Base-by-base conservation (phyloP, 2,888 invertebrate species). In the Emmelina monodactyla region DNA sequence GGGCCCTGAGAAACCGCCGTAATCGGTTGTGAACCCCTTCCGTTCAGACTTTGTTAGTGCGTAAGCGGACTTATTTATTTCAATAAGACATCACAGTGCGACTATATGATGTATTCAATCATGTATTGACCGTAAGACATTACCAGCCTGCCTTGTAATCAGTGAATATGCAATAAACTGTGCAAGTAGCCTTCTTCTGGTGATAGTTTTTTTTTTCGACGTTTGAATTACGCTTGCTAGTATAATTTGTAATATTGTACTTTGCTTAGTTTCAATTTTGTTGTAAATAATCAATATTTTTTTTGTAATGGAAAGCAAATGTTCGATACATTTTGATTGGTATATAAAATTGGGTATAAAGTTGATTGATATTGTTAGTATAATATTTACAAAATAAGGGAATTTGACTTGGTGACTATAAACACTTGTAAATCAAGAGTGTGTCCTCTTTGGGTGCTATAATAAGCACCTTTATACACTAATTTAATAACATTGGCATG, bases 31-130 rank as follows among this genome's bases (percentile, higher is more conserved):
- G 78, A 79, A 68, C 69, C 53, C 62, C 54, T 62, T 72, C 70
- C 68, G 70, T 73, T 70, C 64, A 66, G 70, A 76, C 68, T 63
- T 54, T 62, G 53, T 29, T 75, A 73, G 72, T 72, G 73, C 67
- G 45, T 78, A 78, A 78, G 76, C 55, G 50, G 68, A 73, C 71
- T 72, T 76, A 76, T 76, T 78, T 76, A 78, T 78, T 76, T 66
- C 47, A 52, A 47, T 31, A 41, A 58, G 53, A 64, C 78, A 76
- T 78, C 75, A 78, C 76, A 78, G 73, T 73, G 71, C 52, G 54
- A 32, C 32, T 19, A 28, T 22, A 22, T 29, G 22, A 37, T 12
- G 14, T 28, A 14, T 11, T 30, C 30, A 29, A 29, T 14, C 14
- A 29, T 29, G 14, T 16, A 31, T 33, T 39, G 35, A 40, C 38